These are phyloP conservation scores for Pyxicephalus adspersus DNA, from an alignment of 2,113 vertebrate species.

Conservation along the genomic window DNA sequence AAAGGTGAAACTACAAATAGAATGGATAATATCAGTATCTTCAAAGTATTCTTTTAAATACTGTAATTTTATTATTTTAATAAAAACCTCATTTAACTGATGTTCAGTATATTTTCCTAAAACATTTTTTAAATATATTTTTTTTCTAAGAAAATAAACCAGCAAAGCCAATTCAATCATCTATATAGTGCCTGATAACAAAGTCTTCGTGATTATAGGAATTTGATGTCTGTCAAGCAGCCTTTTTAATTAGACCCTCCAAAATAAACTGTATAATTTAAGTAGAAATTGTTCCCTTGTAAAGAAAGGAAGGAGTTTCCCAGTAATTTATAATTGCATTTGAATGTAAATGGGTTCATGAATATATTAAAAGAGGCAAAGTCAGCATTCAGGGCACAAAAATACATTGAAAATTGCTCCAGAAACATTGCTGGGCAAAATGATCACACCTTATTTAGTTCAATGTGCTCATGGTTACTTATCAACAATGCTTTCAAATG, in stretches of 20 bases:
- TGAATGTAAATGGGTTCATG: conserved; percentile 56
- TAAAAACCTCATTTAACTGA: too few relatives aligned
- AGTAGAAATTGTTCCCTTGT: conserved; percentile 54
- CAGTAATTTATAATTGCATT: conserved; percentile 60
- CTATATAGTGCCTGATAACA: conserved; percentile 28
- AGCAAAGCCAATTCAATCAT: conserved; percentile 43
- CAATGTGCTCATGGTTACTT: conserved; percentile 16
- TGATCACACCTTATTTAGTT: conserved; percentile 50
- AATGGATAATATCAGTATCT: too few relatives aligned
- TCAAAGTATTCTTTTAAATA: too few relatives aligned
- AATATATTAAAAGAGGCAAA: conserved; percentile 52
- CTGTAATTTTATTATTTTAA: too few relatives aligned
- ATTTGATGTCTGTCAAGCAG: conserved; percentile 55
- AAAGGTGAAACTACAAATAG: too few relatives aligned
- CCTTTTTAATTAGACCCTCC: conserved; percentile 57
- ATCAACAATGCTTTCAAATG: neutral
- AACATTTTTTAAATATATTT: too few relatives aligned
- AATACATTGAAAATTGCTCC: conserved; percentile 26
- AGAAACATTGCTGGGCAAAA: conserved; percentile 29
- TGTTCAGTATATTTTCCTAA: too few relatives aligned
- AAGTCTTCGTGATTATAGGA: conserved; percentile 46
- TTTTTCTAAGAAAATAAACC: conserved; percentile 31
- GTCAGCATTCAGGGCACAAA: conserved; percentile 45
- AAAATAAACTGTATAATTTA: conserved; percentile 56
- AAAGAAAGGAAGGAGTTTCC: conserved; percentile 57